Percentiles rank a stretch among this genome's conserved stretches.
These are phyloP conservation scores for Orthonevra nobilis DNA, from an alignment of 2,888 invertebrate species.

Conservation along the genomic window DNA sequence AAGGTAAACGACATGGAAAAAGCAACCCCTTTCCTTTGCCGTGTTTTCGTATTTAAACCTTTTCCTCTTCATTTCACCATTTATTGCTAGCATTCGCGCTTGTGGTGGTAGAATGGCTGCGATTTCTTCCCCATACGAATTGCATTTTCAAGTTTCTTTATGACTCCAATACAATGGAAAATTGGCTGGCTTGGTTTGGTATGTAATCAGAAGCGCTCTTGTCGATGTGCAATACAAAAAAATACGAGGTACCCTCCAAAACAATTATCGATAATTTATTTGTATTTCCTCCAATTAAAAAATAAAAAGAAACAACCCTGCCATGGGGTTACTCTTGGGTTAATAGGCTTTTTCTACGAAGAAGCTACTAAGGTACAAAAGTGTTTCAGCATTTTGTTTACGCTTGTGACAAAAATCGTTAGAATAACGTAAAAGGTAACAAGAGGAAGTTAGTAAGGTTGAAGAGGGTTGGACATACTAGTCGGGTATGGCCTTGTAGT, in stretches of 20 bases:
- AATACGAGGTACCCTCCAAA: slow-evolving; percentile 44
- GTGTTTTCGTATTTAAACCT: slow-evolving; percentile 25
- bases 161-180: too few species aligned
- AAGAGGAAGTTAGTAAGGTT: slow-evolving; percentile 48
- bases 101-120: slow-evolving; percentile 37
- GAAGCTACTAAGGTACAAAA: slow-evolving; percentile 6
- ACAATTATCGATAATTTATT: slow-evolving; percentile 41
- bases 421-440: slow-evolving; percentile 11
- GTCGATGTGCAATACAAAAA: slow-evolving; percentile 39
- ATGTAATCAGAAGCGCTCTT: too few species aligned
- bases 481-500: slow-evolving; percentile 59
- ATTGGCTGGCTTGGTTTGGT: slow-evolving; percentile 15
- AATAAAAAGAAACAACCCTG: slow-evolving; percentile 49
- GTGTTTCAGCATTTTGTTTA: slow-evolving; percentile 53
- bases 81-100: slow-evolving; percentile 20
- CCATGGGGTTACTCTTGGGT: slow-evolving; percentile 61
- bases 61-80: slow-evolving; percentile 57
- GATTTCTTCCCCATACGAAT: slow-evolving; percentile 40
- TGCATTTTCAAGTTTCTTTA: slow-evolving; percentile 32
- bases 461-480: slow-evolving; percentile 30
- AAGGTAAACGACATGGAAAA: slow-evolving; percentile 66
- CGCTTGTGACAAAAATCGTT: slow-evolving; percentile 26
- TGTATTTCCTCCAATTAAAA: background rate
- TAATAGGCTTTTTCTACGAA: slow-evolving; percentile 65
- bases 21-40: slow-evolving; percentile 52